Evolutionary conservation across 2,888 invertebrate genomes (phyloP).

Genomic region (Melinopterus prodromus): DNA sequence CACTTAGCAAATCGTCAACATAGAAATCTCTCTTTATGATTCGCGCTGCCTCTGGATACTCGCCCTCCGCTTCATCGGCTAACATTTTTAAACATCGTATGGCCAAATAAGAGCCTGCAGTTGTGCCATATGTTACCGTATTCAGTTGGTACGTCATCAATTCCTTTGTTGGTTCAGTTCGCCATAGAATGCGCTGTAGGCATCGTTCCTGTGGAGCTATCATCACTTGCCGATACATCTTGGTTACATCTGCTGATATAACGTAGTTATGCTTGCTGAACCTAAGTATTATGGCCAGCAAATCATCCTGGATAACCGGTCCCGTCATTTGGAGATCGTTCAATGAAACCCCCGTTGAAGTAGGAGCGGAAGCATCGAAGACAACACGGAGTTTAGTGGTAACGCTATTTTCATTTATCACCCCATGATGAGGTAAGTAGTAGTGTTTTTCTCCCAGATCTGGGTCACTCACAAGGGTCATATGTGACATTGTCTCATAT

Average conservation of each 20-base stretch:
- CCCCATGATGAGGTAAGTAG: constrained; percentile 50
- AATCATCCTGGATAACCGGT: constrained; percentile 46
- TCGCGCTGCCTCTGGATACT: constrained; percentile 18
- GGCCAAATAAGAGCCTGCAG: constrained; percentile 7
- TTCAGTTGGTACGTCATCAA: constrained; percentile 6
- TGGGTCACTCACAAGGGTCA: constrained; percentile 32
- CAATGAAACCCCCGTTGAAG: constrained; percentile 43
- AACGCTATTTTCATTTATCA: constrained; percentile 42
- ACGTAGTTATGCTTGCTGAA: constrained; percentile 47
- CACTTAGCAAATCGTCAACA: constrained; percentile 37
- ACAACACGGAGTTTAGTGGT: constrained; percentile 51
- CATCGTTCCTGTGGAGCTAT: constrained; percentile 42
- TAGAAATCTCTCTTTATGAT: constrained; percentile 40
- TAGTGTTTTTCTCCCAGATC: constrained; percentile 26
- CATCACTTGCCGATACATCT: constrained; percentile 49
- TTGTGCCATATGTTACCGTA: neutral
- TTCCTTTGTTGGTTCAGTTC: constrained; percentile 30
- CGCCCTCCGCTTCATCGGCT: constrained; percentile 21
- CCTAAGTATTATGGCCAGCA: constrained; percentile 46
- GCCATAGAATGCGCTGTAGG: constrained; percentile 44
- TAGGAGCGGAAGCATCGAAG: constrained; percentile 47
- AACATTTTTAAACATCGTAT: constrained; percentile 32
- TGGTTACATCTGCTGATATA: constrained; percentile 46
- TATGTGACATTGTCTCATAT: constrained; percentile 44
- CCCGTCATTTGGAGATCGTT: constrained; percentile 49